Conservation (phyloP, 2,888 invertebrate genomes). For the Lingula anatina region DNA sequence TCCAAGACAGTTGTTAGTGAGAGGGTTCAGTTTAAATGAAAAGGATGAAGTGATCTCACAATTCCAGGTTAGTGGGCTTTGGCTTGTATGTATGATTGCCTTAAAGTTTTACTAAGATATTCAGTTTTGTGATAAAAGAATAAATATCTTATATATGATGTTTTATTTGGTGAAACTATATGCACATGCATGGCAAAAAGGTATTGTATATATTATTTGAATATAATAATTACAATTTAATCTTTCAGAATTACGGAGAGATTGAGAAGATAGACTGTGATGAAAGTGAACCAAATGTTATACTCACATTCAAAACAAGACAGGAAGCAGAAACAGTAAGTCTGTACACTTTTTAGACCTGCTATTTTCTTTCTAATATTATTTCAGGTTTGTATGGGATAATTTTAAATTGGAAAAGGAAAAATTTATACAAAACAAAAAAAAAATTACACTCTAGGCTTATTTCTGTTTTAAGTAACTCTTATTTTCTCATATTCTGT, state of each 20-base stretch:
- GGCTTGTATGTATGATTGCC: neutral
- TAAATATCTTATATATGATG: neutral
- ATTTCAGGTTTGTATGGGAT: no score
- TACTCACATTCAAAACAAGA: slow-evolving; percentile 69
- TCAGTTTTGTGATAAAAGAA: neutral
- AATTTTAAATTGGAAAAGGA: no score
- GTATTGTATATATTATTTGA: no score
- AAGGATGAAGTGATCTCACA: slow-evolving; percentile 74
- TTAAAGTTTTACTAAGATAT: neutral
- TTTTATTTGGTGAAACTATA: neutral
- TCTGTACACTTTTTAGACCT: no score
- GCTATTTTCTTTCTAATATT: no score
- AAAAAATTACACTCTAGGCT: no score
- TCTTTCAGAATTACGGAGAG: slow-evolving; percentile 74
- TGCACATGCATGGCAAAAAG: no score
- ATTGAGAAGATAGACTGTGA: slow-evolving; percentile 77
- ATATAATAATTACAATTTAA: neutral
- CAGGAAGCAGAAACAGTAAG: slow-evolving; percentile 71
- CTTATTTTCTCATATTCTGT: no score
- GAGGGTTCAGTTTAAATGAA: slow-evolving; percentile 81
- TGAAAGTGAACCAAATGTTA: slow-evolving; percentile 69
- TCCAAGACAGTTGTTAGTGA: slow-evolving; percentile 78
- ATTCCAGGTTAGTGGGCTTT: slow-evolving; percentile 67
- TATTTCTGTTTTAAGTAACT: no score
- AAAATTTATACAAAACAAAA: no score